Conservation (phyloP, 2,797 vertebrate species). For the Hippopotamyrus pictus region DNA sequence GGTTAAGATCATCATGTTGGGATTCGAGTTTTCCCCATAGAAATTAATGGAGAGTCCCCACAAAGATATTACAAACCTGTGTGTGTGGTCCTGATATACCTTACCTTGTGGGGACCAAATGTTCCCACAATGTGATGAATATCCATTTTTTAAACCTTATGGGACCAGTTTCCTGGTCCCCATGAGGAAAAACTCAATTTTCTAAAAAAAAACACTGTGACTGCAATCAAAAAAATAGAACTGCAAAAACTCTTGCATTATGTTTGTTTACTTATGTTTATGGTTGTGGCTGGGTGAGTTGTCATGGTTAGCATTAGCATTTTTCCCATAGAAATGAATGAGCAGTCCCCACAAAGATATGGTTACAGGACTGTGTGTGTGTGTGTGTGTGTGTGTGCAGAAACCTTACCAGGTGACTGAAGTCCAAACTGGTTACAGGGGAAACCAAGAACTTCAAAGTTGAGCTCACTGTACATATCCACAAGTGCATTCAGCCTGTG, state of each 20-base stretch:
- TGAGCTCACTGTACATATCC: slow-evolving; percentile 58
- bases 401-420: slow-evolving; percentile 64
- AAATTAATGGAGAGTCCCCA: not conserved
- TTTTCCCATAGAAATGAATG: not conserved
- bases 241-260: not conserved
- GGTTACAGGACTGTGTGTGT: not conserved
- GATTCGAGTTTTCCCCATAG: not conserved
- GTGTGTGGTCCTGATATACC: too few species aligned
- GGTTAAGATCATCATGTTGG: not conserved
- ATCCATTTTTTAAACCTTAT: too few species aligned
- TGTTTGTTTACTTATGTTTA: not conserved
- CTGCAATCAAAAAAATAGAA: not conserved
- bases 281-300: not conserved
- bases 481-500: slow-evolving; percentile 72
- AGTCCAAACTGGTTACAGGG: slow-evolving; percentile 73
- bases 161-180: too few species aligned
- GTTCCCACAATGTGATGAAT: too few species aligned
- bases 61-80: not conserved
- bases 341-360: not conserved
- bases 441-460: slow-evolving; percentile 67
- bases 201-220: not conserved
- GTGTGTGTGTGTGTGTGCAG: not conserved
- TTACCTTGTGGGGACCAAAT: too few species aligned
- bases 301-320: not conserved
- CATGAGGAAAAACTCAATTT: not conserved